phyloP scores from a whole-genome alignment of 37 sponge, comb jelly and placozoan genomes.

The Diacarnus erythraeanus region DNA sequence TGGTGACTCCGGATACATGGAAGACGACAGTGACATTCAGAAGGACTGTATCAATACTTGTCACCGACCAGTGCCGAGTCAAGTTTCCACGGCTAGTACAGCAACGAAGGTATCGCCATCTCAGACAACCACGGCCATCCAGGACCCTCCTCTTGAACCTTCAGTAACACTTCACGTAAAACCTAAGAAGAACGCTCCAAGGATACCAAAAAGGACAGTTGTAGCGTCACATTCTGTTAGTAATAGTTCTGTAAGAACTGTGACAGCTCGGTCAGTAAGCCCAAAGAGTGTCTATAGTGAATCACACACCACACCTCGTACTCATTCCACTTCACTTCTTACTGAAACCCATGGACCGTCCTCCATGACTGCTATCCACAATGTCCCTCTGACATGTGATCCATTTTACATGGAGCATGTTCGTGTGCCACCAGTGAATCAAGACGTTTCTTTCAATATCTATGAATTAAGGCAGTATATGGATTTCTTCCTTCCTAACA shows the following conservation, averaged over 20 bases:
- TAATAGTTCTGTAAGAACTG: not conserved
- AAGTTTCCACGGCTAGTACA: not conserved
- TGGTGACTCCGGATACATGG: not conserved
- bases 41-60: not conserved
- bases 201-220: slow-evolving; percentile 11
- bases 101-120: not conserved
- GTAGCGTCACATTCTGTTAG: not conserved
- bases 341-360: too few species aligned
- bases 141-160: not conserved
- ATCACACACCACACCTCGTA: too few species aligned
- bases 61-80: not conserved
- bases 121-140: not conserved
- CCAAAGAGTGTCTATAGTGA: not conserved
- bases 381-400: not conserved
- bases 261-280: not conserved
- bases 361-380: not conserved
- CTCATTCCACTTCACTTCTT: not conserved
- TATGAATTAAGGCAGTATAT: slow-evolving; percentile 36
- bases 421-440: not conserved
- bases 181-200: not conserved
- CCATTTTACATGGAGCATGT: not conserved
- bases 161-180: too few species aligned
- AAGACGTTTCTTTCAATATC: not conserved
- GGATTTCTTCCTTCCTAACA: slow-evolving; percentile 51
- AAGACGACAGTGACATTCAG: not conserved